phyloP scores from a whole-genome alignment of 2,797 vertebrate genomes.

The Falco biarmicus region DNA sequence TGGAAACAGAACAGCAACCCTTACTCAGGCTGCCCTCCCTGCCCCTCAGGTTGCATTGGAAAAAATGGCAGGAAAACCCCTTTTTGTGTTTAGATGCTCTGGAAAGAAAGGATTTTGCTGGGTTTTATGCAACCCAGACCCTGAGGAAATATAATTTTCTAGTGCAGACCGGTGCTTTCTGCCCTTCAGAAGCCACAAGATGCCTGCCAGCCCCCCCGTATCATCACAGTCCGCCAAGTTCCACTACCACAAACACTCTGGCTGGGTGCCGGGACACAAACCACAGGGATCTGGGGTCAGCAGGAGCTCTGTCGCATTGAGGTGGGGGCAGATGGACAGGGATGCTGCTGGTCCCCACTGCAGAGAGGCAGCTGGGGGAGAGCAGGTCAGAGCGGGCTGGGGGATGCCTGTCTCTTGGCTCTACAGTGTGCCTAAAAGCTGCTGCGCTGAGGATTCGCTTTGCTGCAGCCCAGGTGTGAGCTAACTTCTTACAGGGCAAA shows the following conservation, averaged over 20 bases:
- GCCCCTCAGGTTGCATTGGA: not conserved
- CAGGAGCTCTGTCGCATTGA: accelerated
- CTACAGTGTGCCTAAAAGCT: not conserved
- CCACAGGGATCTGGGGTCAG: accelerated
- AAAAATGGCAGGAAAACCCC: not conserved
- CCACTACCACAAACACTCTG: not conserved
- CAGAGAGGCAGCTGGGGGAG: not conserved
- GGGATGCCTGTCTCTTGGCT: not conserved
- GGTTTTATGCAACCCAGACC: not conserved
- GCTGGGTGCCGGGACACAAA: not conserved
- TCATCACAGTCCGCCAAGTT: not conserved
- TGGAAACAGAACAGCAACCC: not conserved
- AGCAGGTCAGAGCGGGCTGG: not conserved
- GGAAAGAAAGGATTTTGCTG: not conserved
- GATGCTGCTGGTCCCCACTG: not conserved
- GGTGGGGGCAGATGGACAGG: too few relatives aligned
- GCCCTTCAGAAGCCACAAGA: not conserved
- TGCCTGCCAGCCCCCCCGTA: not conserved
- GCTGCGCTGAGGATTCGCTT: accelerated
- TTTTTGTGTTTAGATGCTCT: not conserved
- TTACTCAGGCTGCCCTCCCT: accelerated
- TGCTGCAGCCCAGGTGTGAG: not conserved
- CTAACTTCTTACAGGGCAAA: too few relatives aligned
- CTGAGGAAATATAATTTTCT: not conserved
- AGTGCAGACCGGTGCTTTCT: not conserved